Conservation (phyloP, 2,888 invertebrate species). For the Hesperia comma region DNA sequence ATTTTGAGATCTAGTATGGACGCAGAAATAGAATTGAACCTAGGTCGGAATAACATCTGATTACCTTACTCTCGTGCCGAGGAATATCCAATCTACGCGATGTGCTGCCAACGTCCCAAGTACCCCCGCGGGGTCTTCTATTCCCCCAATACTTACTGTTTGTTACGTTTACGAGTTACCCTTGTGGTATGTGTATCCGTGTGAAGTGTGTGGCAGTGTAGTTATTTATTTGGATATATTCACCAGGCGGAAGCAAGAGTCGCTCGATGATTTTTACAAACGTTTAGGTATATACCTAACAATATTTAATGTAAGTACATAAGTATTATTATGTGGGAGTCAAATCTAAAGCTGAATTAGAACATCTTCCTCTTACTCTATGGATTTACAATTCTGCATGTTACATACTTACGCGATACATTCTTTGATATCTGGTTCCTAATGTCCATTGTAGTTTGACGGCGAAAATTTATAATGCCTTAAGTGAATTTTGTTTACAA, state of each 20-base stretch:
- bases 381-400: no score
- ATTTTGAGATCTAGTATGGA: neutral
- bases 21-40: conserved; percentile 10
- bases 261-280: no score
- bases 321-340: no score
- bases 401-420: no score
- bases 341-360: no score
- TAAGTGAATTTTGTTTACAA: no score
- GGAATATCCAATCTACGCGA: conserved; percentile 44
- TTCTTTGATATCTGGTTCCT: no score
- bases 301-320: no score
- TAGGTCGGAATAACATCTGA: conserved; percentile 15
- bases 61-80: conserved; percentile 24
- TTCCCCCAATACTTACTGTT: conserved; percentile 11
- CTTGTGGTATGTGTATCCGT: neutral
- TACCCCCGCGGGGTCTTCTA: conserved; percentile 42
- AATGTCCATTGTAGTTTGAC: no score
- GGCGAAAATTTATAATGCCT: no score
- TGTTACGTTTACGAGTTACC: conserved; percentile 17
- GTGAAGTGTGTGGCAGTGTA: neutral
- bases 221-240: neutral
- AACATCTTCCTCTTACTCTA: no score
- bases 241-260: neutral
- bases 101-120: conserved; percentile 39
- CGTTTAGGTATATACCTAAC: no score